phyloP scores from a whole-genome alignment of 2,113 vertebrate species.

The Eulacestoma nigropectus region DNA sequence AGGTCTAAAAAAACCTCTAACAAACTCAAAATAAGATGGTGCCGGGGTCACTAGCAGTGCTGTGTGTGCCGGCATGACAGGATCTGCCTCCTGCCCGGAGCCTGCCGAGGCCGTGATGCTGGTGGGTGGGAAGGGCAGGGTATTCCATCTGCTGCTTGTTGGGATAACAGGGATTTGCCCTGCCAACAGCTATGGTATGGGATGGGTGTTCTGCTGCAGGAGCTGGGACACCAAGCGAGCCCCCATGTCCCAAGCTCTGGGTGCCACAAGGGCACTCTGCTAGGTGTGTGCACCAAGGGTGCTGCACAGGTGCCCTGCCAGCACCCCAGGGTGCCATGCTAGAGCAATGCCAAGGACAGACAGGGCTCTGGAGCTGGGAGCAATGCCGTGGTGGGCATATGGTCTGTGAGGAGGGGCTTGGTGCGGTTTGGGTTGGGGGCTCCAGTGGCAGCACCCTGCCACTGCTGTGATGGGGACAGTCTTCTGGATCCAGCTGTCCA shows the following conservation, averaged over 20 bases:
- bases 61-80: rapidly evolving
- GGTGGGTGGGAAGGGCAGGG: background rate
- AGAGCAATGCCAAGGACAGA: background rate
- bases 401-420: background rate
- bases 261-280: background rate
- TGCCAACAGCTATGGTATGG: background rate
- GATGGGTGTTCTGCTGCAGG: background rate
- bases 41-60: background rate
- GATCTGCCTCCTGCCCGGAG: background rate
- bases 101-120: background rate
- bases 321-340: background rate
- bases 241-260: background rate
- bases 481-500: background rate
- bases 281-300: background rate
- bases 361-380: background rate
- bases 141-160: background rate
- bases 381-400: background rate
- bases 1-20: background rate
- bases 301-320: background rate
- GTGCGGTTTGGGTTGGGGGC: background rate
- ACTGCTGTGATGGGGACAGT: too few relatives aligned
- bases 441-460: background rate
- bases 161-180: background rate
- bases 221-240: background rate
- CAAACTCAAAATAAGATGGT: background rate